Base-by-base conservation (phyloP, 2,888 invertebrate species). In the Pristionchus mayeri region DNA sequence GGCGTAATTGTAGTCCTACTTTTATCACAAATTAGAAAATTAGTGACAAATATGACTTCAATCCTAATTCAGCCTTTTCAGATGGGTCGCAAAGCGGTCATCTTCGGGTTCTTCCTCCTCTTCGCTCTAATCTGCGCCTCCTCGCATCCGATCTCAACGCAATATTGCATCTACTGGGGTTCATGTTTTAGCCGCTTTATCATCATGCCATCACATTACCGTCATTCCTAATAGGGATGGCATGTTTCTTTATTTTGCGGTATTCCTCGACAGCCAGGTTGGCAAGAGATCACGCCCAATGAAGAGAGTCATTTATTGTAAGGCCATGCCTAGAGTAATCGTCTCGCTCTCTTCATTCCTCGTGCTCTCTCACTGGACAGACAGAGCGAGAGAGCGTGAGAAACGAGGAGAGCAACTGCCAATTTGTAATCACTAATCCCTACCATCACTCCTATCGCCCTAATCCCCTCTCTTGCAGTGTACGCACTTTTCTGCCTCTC, bases 401-500 rank as follows among this genome's bases (percentile, higher is more conserved):
- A n/a, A n/a, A n/a, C n/a, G n/a, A n/a, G n/a, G n/a, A n/a, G n/a
- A n/a, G n/a, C n/a, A n/a, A n/a, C n/a, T n/a, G n/a, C n/a, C n/a
- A n/a, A n/a, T n/a, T n/a, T n/a, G n/a, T 7, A 13, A 27, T 57
- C 24, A 27, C 7, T 24, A n/a, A 50, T 50, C 2, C 21, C 21
- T 2, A 6, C 11, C 50, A 50, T 54, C 3, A 54, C 18, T 54
- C 60, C 18, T 27, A 6, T 24, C 3, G 21, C 21, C 21, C 21
- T 18, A 63, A 11, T 63, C 24, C 1, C 27, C 11, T 30, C 3
- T 52, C 11, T 67, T 67, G 3, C 67, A 67, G 67, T 67, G 7
- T 67, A 67, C 37, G 67, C 67, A 18, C 34, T 67, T 37, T 67
- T 67, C 67, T 67, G 67, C 37, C 67, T 67, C 9, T 67, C 67